phyloP scores from a whole-genome alignment of 2,888 invertebrate genomes.

The Nephrotoma guestfalica region DNA sequence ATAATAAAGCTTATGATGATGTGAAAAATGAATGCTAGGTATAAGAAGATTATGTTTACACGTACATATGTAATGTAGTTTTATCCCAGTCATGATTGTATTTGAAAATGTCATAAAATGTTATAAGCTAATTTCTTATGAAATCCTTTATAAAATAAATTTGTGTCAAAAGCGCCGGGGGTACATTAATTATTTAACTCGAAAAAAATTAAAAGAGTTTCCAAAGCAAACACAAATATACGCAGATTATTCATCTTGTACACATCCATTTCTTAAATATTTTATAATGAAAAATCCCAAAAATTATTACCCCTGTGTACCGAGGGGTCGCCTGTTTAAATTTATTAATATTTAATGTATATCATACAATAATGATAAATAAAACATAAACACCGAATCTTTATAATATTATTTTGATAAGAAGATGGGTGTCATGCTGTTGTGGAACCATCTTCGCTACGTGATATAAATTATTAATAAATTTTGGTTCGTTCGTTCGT shows the following conservation, averaged over 20 bases:
- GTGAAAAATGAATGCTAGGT: neutral
- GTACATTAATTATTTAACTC: neutral
- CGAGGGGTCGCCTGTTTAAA: neutral
- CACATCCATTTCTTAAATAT: neutral
- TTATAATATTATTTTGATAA: neutral
- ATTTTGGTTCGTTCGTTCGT: neutral
- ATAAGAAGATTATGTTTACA: neutral
- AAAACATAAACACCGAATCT: neutral
- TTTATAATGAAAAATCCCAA: neutral
- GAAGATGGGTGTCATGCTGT: neutral
- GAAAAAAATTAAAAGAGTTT: neutral
- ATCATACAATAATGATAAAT: neutral
- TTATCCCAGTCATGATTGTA: neutral
- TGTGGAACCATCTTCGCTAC: neutral
- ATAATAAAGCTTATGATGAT: neutral
- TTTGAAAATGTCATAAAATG: neutral
- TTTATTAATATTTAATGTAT: neutral
- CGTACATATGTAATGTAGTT: neutral
- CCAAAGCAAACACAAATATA: neutral
- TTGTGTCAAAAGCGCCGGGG: neutral
- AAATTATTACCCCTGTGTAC: neutral
- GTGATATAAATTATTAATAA: neutral
- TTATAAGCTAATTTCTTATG: neutral
- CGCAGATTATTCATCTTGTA: neutral
- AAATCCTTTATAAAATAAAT: neutral